Evolutionary conservation across 2,888 invertebrate species (phyloP).

Genomic region (Netelia virgata): DNA sequence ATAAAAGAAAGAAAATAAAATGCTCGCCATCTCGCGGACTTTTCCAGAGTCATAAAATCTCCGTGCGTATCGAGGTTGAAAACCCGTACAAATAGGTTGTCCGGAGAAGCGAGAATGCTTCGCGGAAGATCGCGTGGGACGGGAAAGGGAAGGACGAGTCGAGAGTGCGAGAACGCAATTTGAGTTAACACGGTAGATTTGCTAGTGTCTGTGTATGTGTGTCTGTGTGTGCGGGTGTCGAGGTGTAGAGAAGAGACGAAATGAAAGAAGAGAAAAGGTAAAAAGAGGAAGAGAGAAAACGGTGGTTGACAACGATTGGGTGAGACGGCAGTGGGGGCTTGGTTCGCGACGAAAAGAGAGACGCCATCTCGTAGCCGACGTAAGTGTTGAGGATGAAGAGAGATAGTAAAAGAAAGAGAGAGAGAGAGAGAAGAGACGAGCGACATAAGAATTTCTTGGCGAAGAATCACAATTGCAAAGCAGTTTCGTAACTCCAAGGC

Average conservation of each 20-base stretch:
- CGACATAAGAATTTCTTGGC: constrained; percentile 70
- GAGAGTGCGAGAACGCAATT: constrained; percentile 37
- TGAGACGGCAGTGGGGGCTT: constrained; percentile 56
- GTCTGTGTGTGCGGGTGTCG: too few relatives aligned
- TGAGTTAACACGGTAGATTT: constrained; percentile 42
- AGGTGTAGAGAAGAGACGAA: constrained; percentile 10
- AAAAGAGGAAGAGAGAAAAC: constrained; percentile 23
- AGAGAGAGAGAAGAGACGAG: constrained; percentile 40
- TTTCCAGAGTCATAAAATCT: background rate
- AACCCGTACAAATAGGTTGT: background rate
- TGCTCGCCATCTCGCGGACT: background rate
- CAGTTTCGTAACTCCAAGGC: constrained; percentile 76
- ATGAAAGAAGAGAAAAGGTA: constrained; percentile 23
- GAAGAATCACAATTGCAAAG: constrained; percentile 79
- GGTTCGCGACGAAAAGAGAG: constrained; percentile 48
- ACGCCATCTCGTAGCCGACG: constrained; percentile 39
- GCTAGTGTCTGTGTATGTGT: background rate
- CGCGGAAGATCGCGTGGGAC: constrained; percentile 36
- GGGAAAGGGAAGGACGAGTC: background rate
- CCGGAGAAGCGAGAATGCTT: background rate
- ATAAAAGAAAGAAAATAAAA: constrained; percentile 1
- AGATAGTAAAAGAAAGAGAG: constrained; percentile 9
- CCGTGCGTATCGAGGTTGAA: background rate
- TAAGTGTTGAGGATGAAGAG: constrained; percentile 33
- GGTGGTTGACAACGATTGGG: constrained; percentile 41